Base-by-base conservation (phyloP, 2,797 vertebrate genomes). In the Pipistrellus pygmaeus region DNA sequence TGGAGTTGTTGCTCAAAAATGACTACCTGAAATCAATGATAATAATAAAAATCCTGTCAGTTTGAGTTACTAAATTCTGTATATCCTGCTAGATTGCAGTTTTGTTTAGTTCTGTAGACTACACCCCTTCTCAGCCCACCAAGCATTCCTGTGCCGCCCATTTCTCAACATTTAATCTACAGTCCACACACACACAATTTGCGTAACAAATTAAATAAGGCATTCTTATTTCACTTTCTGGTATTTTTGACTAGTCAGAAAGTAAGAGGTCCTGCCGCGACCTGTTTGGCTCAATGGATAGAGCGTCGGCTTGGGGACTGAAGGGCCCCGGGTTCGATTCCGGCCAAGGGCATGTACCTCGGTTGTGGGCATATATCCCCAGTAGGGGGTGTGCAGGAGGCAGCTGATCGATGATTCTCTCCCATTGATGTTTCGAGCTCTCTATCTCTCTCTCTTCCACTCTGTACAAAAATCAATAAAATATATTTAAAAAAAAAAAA, bases 21-120 rank as follows among this genome's bases (percentile, higher is more conserved):
- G 53, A 86, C n/a, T 71, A 78, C n/a, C 25, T 64, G 81, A 85
- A 88, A 78, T 85, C 3, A 11, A 82, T 66, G 44, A 62, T 44
- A 81, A 62, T 62, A 78, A 60, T n/a, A 48, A 82, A 62, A 85
- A 48, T 4, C 13, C n/a, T 92, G 35, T 93, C 68, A 77, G 20
- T 73, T 25, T 92, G 57, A 68, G 20, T 92, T 81, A 71, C 41
- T 38, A 62, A 95, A 85, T 18, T 78, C 21, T 53, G 5, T 75
- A 21, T 41, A 35, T 41, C 3, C 38, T 55, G 23, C 13, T 72
- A 53, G 20, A 53, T n/a, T 85, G 41, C n/a, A 84, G 6, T 80
- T 91, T 71, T 94, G 46, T 93, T 90, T 85, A 73, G 18, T 21
- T 82, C 44, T 76, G 5, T 85, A 64, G 88, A 73, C 12, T 41